phyloP scores from a whole-genome alignment of 37 sponge, comb jelly and placozoan genomes.

The Cliona cf. orientalis region DNA sequence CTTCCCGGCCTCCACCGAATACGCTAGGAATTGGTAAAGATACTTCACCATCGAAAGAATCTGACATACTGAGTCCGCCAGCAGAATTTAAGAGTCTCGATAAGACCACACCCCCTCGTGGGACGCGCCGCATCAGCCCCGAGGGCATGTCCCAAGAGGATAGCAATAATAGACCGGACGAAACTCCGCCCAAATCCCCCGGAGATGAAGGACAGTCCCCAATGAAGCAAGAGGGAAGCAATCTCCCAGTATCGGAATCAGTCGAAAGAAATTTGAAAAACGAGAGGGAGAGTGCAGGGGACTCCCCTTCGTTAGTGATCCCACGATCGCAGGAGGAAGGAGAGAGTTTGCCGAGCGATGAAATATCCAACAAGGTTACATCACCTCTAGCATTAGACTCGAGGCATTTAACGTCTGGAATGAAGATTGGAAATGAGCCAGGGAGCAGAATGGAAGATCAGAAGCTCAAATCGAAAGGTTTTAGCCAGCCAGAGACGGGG shows the following conservation, averaged over 20 bases:
- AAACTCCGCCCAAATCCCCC: too few species aligned
- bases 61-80: not conserved
- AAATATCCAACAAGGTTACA: too few species aligned
- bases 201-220: too few species aligned
- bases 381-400: too few species aligned
- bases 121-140: conserved; percentile 52
- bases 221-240: not conserved
- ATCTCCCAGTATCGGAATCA: not conserved
- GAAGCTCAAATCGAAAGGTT: not conserved
- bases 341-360: too few species aligned
- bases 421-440: too few species aligned
- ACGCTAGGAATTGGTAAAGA: too few species aligned
- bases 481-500: conserved; percentile 24
- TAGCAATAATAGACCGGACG: not conserved
- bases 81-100: not conserved
- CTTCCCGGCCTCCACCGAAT: too few species aligned
- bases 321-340: not conserved
- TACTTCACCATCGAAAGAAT: not conserved
- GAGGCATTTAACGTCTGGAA: too few species aligned
- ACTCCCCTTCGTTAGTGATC: too few species aligned
- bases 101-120: not conserved
- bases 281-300: not conserved
- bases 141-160: conserved; percentile 72
- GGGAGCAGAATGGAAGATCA: too few species aligned
- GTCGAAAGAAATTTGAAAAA: conserved; percentile 4